Evolutionary conservation across 1,140 invertebrate species (phyloP).

Genomic region (Elymnias hypermnestra): DNA sequence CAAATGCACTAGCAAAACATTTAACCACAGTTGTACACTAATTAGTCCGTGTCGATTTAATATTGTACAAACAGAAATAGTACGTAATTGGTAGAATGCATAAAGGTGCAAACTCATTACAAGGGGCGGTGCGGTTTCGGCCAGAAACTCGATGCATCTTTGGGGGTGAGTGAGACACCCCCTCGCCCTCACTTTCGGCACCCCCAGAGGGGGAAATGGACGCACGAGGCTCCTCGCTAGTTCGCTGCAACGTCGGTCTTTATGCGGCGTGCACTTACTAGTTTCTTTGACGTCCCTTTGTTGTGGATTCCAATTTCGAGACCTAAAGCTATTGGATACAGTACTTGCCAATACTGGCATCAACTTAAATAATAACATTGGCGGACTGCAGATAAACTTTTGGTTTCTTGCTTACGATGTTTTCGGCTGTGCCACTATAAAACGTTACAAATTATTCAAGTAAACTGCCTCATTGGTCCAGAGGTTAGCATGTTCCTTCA

Average conservation of each 20-base stretch:
- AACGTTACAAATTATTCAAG: no score
- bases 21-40: conserved; percentile 8
- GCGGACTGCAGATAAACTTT: not conserved
- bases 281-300: conserved; percentile 73
- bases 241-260: conserved; percentile 59
- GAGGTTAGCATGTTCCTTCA: no score
- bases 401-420: not conserved
- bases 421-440: no score
- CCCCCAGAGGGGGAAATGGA: conserved; percentile 53
- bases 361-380: conserved; percentile 6
- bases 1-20: conserved; percentile 4
- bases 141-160: conserved; percentile 69
- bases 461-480: no score
- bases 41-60: conserved; percentile 27
- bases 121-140: conserved; percentile 59
- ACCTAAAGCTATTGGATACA: conserved; percentile 40
- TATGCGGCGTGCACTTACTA: conserved; percentile 70
- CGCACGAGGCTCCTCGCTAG: conserved; percentile 61
- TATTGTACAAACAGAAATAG: conserved; percentile 27
- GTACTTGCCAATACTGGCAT: conserved; percentile 19
- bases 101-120: conserved; percentile 63
- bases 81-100: conserved; percentile 33
- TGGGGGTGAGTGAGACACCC: conserved; percentile 56
- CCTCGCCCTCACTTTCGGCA: conserved; percentile 52
- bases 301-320: conserved; percentile 70